These are phyloP conservation scores for Formicarius rufipectus DNA, from an alignment of 2,113 vertebrate species.

Conservation along the genomic window DNA sequence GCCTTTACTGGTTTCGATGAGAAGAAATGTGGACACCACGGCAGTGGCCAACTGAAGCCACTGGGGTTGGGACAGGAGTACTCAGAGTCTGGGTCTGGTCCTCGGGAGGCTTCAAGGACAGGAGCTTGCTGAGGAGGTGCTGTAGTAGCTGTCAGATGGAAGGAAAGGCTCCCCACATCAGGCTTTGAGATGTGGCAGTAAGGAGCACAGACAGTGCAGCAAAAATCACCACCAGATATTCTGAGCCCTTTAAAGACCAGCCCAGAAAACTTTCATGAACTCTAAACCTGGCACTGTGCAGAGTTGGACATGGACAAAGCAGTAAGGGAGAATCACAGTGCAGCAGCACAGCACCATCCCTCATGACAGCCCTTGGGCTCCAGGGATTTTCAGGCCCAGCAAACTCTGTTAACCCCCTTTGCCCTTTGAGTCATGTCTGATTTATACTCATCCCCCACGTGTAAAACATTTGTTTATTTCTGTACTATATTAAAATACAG, in stretches of 20 bases:
- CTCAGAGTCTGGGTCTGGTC: not conserved
- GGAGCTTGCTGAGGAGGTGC: not conserved
- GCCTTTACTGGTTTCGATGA: not conserved
- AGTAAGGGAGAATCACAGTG: not conserved
- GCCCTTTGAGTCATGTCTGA: constrained; percentile 6
- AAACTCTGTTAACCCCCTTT: not conserved
- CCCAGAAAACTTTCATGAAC: not conserved
- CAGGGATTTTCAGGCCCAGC: not conserved
- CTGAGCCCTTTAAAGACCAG: not conserved
- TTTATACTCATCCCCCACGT: constrained; percentile 33
- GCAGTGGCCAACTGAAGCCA: not conserved
- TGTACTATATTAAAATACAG: constrained; percentile 54
- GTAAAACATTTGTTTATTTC: constrained; percentile 56
- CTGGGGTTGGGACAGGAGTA: not conserved
- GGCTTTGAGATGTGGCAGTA: not conserved
- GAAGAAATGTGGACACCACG: accelerated
- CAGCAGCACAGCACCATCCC: not conserved
- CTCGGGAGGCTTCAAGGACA: not conserved
- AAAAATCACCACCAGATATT: not conserved
- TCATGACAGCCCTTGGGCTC: not conserved
- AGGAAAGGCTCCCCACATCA: accelerated
- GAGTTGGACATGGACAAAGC: not conserved
- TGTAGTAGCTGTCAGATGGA: accelerated
- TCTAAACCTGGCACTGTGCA: not conserved
- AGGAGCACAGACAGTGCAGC: not conserved